Conservation (phyloP, 1,140 invertebrate species). For the Drosophila melanogaster region Release_6_plus_ISO1_MT NT_033779.5:20829001-20829500, state of each 20-base stretch:
- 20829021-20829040: neutral
- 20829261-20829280: slow-evolving; percentile 2
- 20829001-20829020: neutral
- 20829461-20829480: slow-evolving; percentile 1
- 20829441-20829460: no score
- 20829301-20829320: no score
- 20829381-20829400: no score
- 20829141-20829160: slow-evolving; percentile 92
- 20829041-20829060: neutral
- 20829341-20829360: no score
- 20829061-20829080: neutral
- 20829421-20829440: no score
- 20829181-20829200: slow-evolving; percentile 86
- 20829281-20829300: slow-evolving; percentile 6
- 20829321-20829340: no score
- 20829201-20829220: slow-evolving; percentile 66
- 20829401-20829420: no score
- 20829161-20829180: slow-evolving; percentile 89
- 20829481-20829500: slow-evolving; percentile 7
- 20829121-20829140: slow-evolving; percentile 94
- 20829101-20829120: slow-evolving; percentile 84
- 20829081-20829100: neutral
- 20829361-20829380: no score
- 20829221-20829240: slow-evolving; percentile 8
- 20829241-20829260: slow-evolving; percentile 36